Conservation (phyloP, 2,113 vertebrate species). For the Tychaedon coryphoeus region DNA sequence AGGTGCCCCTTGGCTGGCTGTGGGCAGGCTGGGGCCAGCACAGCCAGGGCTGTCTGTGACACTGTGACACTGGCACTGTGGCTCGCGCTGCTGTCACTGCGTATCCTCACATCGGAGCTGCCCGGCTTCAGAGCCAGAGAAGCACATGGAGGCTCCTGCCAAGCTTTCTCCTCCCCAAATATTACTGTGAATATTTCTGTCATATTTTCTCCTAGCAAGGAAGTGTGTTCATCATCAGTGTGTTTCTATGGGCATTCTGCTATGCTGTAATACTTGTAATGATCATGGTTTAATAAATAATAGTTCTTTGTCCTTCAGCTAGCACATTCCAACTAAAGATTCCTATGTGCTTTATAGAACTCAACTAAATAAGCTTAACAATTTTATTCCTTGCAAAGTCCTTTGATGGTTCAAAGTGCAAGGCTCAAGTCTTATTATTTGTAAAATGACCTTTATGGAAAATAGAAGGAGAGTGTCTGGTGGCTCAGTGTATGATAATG, state of each 20-base stretch:
- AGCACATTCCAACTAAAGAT: neutral
- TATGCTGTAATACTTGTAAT: neutral
- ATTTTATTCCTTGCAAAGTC: neutral
- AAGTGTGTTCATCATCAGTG: neutral
- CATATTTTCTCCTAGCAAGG: neutral
- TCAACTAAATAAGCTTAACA: neutral
- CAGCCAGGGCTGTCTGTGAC: neutral
- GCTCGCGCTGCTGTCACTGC: neutral
- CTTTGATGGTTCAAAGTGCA: neutral
- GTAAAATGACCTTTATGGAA: slow-evolving; percentile 41
- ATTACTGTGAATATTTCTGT: neutral
- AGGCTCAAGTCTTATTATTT: slow-evolving; percentile 25
- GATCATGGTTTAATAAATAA: neutral
- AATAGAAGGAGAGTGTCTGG: neutral
- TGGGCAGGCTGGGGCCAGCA: neutral
- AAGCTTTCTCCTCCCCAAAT: neutral
- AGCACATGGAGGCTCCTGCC: neutral
- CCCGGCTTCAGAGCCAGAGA: neutral
- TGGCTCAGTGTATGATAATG: neutral
- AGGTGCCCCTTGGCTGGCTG: neutral
- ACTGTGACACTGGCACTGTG: accelerated
- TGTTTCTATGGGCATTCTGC: neutral
- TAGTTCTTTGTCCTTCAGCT: neutral
- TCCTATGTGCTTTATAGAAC: neutral
- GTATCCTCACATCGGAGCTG: neutral